phyloP scores from a whole-genome alignment of 2,113 vertebrate genomes.

The Daboia siamensis region DNA sequence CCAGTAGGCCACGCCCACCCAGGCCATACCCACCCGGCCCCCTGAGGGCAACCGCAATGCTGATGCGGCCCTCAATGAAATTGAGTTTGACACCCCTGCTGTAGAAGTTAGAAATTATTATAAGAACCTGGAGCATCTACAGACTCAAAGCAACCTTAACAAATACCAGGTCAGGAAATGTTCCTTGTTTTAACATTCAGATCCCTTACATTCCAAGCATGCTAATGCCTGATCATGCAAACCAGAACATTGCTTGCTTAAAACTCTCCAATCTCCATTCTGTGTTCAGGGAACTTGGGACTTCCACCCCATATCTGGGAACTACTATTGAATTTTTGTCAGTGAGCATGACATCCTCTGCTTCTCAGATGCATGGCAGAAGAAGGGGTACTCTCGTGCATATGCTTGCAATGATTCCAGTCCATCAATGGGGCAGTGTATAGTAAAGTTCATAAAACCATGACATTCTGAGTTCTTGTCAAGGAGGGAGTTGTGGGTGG shows the following conservation, averaged over 20 bases:
- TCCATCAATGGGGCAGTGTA: neutral
- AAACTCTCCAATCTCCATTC: neutral
- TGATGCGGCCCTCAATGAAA: too few relatives aligned
- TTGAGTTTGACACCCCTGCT: too few relatives aligned
- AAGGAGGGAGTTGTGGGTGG: neutral
- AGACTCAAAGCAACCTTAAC: neutral
- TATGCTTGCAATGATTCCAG: neutral
- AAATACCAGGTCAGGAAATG: neutral
- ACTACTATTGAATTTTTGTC: neutral
- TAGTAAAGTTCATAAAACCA: neutral
- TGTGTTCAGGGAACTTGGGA: neutral
- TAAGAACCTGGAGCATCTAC: neutral
- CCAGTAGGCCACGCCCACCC: too few relatives aligned
- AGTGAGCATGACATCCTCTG: neutral
- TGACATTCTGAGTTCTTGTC: neutral
- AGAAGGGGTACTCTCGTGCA: neutral
- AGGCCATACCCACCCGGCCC: too few relatives aligned
- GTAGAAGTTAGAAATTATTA: neutral
- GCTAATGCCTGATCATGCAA: neutral
- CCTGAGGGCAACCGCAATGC: too few relatives aligned
- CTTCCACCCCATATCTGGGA: neutral
- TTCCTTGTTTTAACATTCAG: neutral
- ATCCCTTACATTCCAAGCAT: neutral
- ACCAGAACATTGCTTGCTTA: neutral
- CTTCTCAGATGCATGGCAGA: neutral